Base-by-base conservation (phyloP, 30 jellyfish, hydroid and myxozoan genomes). In the Catostylus mosaicus region DNA sequence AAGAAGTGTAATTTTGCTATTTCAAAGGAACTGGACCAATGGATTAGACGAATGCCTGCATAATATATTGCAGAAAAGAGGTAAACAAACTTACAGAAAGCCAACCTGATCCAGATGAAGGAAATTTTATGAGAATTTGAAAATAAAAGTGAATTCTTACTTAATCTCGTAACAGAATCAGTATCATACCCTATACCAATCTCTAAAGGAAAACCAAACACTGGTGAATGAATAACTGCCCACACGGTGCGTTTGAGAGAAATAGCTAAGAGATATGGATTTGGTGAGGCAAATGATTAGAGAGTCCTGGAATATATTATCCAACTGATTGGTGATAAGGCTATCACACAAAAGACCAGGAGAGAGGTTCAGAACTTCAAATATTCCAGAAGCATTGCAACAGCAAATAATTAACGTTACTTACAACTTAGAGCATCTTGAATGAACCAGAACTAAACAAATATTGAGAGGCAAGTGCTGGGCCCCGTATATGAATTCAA, bases 211-310 rank as follows among this genome's bases (percentile, higher is more conserved):
- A 61, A 31, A 19, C 73, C 73, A 61, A 29, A 8, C 73, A 7
- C 12, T 31, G 47, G 73, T 10, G 73, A 61, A 61, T 61, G 38
- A 61, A 61, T 61, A 29, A 61, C 73, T 26, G 73, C 73, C 47
- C 24, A 61, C 73, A 61, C 73, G 5, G 26, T 22, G 2, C 37
- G 37, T 26, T 31, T 61, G 26, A 61, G 40, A 12, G 73, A 61
- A 31, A 61, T 16, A 66, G 78, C 78, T 59, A 66, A 30, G 78
- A 36, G 36, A 66, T 66, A 20, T 66, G 78, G 32, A 66, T 66
- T 66, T 66, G 56, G 59, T 20, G 1, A 66, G 14, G 46, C 78
- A 66, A 30, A 66, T 66, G 78, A 32, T 36, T 24, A 36, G 46
- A 66, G 78, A 66, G 32, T 66, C 26, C 59, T 66, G 19, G 78